These are phyloP conservation scores for Tenthredo mesomela DNA, from an alignment of 2,888 invertebrate species.

Conservation along the genomic window DNA sequence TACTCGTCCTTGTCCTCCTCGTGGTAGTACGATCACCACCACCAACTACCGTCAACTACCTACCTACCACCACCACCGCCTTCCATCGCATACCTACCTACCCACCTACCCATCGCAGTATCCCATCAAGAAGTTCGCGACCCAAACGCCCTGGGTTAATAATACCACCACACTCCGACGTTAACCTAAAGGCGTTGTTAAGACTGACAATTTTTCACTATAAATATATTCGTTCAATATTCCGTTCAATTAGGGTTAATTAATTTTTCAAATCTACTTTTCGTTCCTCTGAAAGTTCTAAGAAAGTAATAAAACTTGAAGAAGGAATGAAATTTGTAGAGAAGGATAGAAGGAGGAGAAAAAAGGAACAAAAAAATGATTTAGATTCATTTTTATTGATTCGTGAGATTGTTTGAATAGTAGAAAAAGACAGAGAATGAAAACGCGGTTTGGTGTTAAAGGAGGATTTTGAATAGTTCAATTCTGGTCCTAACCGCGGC, in stretches of 20 bases:
- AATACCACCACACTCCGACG: slow-evolving; percentile 59
- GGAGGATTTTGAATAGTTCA: not conserved
- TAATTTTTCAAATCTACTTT: not conserved
- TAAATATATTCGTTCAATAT: not conserved
- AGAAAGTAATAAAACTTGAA: not conserved
- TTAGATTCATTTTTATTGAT: not conserved
- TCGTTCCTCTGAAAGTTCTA: not conserved
- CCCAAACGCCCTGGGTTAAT: slow-evolving; percentile 66
- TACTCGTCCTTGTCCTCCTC: slow-evolving; percentile 50
- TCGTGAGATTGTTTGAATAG: not conserved
- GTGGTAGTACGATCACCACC: slow-evolving; percentile 53
- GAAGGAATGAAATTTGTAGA: not conserved
- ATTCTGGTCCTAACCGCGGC: slow-evolving; percentile 27
- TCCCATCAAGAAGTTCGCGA: slow-evolving; percentile 68
- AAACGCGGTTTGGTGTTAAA: not conserved
- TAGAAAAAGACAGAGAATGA: not conserved
- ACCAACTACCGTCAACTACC: slow-evolving; percentile 51
- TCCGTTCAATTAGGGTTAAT: not conserved
- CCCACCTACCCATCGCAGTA: slow-evolving; percentile 58
- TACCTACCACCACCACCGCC: slow-evolving; percentile 41
- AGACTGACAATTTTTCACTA: not conserved
- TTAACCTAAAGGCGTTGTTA: slow-evolving; percentile 14
- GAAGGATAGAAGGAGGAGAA: no score
- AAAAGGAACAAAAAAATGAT: not conserved
- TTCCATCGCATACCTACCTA: slow-evolving; percentile 31